phyloP scores from a whole-genome alignment of 37 sponge, comb jelly and placozoan genomes.

The Oscarella lobularis region DNA sequence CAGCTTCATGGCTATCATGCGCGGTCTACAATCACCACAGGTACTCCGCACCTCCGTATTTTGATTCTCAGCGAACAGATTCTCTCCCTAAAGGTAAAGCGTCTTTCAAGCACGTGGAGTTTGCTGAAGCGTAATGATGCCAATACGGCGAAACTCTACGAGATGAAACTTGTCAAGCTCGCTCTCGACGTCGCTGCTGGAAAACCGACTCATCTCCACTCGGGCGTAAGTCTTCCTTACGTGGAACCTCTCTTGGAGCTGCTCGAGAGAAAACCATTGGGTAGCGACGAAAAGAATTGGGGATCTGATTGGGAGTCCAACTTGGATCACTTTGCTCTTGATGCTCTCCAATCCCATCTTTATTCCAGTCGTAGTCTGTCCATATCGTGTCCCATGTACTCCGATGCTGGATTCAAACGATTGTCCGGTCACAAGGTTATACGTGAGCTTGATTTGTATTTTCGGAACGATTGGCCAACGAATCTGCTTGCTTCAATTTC shows the following conservation, averaged over 20 bases:
- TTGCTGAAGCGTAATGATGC: neutral
- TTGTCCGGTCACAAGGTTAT: neutral
- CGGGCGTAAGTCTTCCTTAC: neutral
- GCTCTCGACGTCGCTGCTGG: neutral
- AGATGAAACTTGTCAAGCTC: neutral
- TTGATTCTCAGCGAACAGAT: neutral
- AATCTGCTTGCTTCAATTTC: neutral
- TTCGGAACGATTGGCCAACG: neutral
- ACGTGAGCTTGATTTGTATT: neutral
- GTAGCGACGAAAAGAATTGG: neutral
- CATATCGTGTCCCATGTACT: neutral
- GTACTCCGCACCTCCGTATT: too few species aligned
- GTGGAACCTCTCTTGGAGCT: neutral
- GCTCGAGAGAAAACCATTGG: neutral
- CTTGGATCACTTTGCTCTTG: neutral
- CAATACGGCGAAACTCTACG: neutral
- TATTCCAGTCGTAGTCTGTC: neutral
- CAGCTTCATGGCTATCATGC: slow-evolving; percentile 6
- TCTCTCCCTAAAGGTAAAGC: neutral
- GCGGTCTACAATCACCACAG: neutral
- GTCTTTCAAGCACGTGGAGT: neutral
- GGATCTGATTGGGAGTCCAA: neutral
- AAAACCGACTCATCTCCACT: neutral
- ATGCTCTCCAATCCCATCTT: neutral
- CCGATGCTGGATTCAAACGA: neutral